Percentiles rank a stretch among this genome's conserved stretches.
Evolutionary conservation across 2,113 vertebrate species (phyloP).

Genomic region (Progne subis): DNA sequence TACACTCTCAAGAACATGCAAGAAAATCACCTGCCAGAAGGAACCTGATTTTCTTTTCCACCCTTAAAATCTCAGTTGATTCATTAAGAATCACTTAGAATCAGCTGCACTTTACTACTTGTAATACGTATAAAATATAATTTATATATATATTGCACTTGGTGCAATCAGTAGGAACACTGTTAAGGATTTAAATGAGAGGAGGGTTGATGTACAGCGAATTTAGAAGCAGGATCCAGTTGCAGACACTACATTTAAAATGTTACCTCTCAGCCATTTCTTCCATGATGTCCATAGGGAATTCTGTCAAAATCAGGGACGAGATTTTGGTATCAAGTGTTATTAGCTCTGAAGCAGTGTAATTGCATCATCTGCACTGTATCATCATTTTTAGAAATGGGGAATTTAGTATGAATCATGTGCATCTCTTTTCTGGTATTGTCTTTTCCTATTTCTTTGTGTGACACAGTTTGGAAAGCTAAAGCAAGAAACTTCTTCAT

Average conservation of each 20-base stretch:
- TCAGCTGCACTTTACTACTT: background rate
- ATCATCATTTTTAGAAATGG: background rate
- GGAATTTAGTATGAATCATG: background rate
- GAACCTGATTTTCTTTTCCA: background rate
- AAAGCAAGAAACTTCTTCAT: background rate
- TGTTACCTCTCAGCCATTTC: background rate
- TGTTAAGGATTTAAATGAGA: background rate
- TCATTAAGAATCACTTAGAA: background rate
- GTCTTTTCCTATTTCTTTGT: background rate
- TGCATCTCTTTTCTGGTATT: background rate
- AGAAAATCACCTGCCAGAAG: background rate
- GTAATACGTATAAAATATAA: background rate
- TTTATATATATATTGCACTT: background rate
- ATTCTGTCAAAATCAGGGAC: background rate
- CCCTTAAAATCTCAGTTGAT: background rate
- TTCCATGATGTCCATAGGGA: background rate
- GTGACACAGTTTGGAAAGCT: background rate
- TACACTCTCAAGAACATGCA: background rate
- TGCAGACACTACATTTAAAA: background rate
- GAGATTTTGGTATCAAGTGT: background rate
- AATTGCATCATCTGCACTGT: background rate
- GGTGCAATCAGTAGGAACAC: background rate
- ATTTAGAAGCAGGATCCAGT: background rate
- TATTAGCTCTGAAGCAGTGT: background rate
- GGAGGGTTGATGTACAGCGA: rapidly evolving